Conservation (phyloP, 1,140 invertebrate species). For the Xylocopa sonorina region DNA sequence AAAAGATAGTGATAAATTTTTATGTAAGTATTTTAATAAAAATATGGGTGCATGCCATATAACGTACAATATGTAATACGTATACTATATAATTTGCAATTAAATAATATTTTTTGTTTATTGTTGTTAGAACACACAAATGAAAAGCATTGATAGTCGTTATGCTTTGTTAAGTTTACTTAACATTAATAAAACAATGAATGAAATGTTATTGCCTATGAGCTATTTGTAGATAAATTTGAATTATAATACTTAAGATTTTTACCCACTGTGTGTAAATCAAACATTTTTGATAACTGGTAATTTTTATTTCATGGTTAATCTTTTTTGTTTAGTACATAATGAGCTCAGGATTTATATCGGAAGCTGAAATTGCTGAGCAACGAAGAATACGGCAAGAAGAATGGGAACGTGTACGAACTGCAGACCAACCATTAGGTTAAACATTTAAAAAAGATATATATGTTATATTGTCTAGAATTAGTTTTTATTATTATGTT, state of each 20-base stretch:
- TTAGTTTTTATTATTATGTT: not conserved
- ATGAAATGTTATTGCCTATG: not conserved
- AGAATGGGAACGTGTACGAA: slow-evolving; percentile 97
- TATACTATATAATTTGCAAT: too few relatives aligned
- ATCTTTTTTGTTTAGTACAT: slow-evolving; percentile 54
- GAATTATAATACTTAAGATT: not conserved
- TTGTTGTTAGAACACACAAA: not conserved
- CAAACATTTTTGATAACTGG: not conserved
- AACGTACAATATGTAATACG: not conserved
- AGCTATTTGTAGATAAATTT: not conserved
- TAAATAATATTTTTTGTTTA: not conserved
- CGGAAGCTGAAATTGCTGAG: slow-evolving; percentile 92
- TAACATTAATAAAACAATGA: not conserved
- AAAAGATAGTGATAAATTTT: slow-evolving; percentile 19
- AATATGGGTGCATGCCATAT: not conserved
- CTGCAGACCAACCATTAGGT: slow-evolving; percentile 94
- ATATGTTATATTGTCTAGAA: not conserved
- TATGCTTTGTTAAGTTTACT: not conserved
- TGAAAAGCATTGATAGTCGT: not conserved
- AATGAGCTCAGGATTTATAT: slow-evolving; percentile 95
- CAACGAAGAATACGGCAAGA: slow-evolving; percentile 90
- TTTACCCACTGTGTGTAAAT: not conserved
- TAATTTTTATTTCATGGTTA: not conserved
- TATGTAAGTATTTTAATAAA: not conserved
- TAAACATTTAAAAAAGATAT: not conserved